Conservation (phyloP, 1,140 invertebrate species). For the Caenorhabditis brenneri region DNA sequence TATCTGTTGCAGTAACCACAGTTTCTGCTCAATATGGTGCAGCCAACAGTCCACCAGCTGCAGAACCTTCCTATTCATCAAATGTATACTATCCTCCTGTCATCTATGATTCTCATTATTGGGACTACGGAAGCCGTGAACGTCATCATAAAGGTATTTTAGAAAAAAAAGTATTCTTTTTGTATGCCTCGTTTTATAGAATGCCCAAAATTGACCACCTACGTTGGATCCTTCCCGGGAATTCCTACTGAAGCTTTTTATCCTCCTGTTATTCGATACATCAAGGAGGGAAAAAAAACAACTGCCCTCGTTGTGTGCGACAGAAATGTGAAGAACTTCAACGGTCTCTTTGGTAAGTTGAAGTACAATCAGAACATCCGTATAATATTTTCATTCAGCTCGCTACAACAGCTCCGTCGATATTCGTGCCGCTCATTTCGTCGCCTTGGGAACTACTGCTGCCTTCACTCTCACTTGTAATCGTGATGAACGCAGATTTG, state of each 20-base stretch:
- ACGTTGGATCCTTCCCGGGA: background rate
- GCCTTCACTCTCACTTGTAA: background rate
- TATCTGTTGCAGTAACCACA: background rate
- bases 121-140: background rate
- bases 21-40: background rate
- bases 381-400: too few relatives aligned
- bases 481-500: background rate
- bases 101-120: background rate
- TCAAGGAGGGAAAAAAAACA: background rate
- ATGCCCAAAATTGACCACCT: background rate
- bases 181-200: background rate
- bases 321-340: background rate
- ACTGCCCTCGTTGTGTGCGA: background rate
- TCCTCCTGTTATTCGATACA: background rate
- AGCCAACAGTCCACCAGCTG: background rate
- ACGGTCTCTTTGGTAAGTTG: background rate
- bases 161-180: too few relatives aligned
- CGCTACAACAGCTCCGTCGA: background rate
- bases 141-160: background rate
- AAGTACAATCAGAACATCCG: too few relatives aligned
- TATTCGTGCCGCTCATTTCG: background rate
- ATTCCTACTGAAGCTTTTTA: conserved; percentile 2
- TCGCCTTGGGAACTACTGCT: background rate
- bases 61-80: background rate
- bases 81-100: background rate